Evolutionary conservation across 2,113 vertebrate species (phyloP).

Genomic region (Tauraco erythrolophus): DNA sequence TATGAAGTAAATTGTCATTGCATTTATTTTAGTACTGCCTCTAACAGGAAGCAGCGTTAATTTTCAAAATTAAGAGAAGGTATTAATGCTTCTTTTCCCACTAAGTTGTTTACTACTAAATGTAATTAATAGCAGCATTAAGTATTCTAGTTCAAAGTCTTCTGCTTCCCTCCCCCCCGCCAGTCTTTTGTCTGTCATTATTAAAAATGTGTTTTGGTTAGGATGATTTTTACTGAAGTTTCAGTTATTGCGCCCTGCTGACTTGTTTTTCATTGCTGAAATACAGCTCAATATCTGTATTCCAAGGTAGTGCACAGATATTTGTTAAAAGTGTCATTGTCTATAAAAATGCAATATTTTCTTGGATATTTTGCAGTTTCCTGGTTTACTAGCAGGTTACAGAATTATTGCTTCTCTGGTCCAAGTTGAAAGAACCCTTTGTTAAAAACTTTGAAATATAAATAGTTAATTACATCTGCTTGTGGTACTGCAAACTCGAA

Average conservation of each 20-base stretch:
- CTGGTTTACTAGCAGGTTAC: background rate
- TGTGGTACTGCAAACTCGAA: background rate
- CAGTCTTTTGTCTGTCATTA: background rate
- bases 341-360: background rate
- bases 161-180: background rate
- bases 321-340: background rate
- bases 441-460: background rate
- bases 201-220: background rate
- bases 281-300: background rate
- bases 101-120: background rate
- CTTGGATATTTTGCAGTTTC: background rate
- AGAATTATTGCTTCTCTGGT: background rate
- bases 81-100: background rate
- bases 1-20: background rate
- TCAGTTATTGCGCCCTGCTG: background rate
- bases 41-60: background rate
- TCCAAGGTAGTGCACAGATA: background rate
- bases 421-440: background rate
- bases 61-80: conserved; percentile 12
- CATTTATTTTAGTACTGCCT: background rate
- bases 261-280: background rate
- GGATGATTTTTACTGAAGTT: background rate
- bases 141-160: background rate
- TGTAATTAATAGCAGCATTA: background rate
- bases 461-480: background rate